A percentile compares a stretch with the other conserved stretches of the same genome.
Evolutionary conservation across 2,113 vertebrate genomes (phyloP).

Genomic region (Albula glossodonta): DNA sequence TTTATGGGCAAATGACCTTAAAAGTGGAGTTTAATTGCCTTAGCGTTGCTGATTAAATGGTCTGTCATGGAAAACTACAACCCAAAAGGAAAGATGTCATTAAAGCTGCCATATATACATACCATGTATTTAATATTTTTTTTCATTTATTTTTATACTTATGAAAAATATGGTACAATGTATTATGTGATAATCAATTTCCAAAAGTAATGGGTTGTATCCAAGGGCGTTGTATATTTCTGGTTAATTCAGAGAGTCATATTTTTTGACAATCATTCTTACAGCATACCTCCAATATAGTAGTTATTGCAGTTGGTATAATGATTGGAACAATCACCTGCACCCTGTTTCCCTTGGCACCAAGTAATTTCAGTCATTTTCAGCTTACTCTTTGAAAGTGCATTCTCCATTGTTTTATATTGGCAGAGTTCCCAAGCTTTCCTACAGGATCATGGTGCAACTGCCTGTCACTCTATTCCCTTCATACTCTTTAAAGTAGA

Average conservation of each 20-base stretch:
- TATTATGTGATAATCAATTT: neutral
- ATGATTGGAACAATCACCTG: neutral
- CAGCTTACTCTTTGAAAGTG: conserved; percentile 12
- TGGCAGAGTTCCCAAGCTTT: neutral
- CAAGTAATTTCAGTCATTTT: conserved; percentile 2
- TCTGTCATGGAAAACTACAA: neutral
- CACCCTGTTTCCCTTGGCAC: neutral
- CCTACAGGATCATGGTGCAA: neutral
- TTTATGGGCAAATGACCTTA: neutral
- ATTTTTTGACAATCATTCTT: neutral
- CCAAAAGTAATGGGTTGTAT: neutral
- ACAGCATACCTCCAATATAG: conserved; percentile 6
- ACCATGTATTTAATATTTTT: neutral
- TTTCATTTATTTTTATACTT: neutral
- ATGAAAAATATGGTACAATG: too few relatives aligned
- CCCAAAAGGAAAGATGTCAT: neutral
- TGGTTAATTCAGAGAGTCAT: neutral
- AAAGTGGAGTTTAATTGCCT: neutral
- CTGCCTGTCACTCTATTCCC: neutral
- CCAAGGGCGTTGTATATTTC: neutral
- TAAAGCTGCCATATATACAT: too few relatives aligned
- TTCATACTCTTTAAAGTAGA: neutral
- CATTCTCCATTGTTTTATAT: neutral
- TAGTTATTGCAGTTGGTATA: neutral
- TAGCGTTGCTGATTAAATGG: neutral